A percentile compares a stretch with the other conserved stretches of the same genome.
phyloP scores from a whole-genome alignment of 2,113 vertebrate genomes.

The Polypterus bichir region DNA sequence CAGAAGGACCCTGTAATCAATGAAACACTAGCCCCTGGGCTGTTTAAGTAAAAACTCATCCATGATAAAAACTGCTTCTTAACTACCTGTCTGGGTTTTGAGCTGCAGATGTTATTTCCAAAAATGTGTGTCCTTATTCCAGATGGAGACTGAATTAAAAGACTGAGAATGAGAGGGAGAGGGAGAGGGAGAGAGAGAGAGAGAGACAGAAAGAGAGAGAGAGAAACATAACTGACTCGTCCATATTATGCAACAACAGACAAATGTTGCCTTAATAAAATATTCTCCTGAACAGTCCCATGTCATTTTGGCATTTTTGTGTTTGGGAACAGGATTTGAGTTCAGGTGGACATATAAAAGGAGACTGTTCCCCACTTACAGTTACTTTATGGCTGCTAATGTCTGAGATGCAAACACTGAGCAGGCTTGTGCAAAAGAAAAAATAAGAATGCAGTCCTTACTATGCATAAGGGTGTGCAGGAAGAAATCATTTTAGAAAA shows the following conservation, averaged over 20 bases:
- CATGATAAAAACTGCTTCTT: slow-evolving; percentile 49
- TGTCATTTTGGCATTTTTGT: not conserved
- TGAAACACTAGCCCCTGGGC: slow-evolving; percentile 65
- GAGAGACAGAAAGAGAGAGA: slow-evolving; percentile 10
- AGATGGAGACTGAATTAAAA: slow-evolving; percentile 43
- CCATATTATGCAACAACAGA: slow-evolving; percentile 14
- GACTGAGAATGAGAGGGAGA: slow-evolving; percentile 18
- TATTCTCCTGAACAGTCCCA: not conserved
- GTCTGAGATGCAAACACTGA: no score
- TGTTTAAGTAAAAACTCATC: slow-evolving; percentile 45
- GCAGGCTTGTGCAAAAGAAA: no score
- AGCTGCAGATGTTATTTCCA: slow-evolving; percentile 55
- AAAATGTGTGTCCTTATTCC: slow-evolving; percentile 32
- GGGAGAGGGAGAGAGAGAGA: slow-evolving; percentile 21
- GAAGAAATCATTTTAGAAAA: no score
- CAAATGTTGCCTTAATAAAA: slow-evolving; percentile 3
- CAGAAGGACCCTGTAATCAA: slow-evolving; percentile 66
- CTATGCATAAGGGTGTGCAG: no score
- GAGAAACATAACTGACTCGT: slow-evolving; percentile 13
- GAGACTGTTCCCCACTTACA: no score
- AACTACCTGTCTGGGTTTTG: slow-evolving; percentile 52
- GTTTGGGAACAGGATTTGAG: no score
- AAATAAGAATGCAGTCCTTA: no score
- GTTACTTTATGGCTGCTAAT: no score
- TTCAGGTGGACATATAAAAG: no score